Conservation (phyloP, 2,797 vertebrate species). For the Urosaurus nigricauda region DNA sequence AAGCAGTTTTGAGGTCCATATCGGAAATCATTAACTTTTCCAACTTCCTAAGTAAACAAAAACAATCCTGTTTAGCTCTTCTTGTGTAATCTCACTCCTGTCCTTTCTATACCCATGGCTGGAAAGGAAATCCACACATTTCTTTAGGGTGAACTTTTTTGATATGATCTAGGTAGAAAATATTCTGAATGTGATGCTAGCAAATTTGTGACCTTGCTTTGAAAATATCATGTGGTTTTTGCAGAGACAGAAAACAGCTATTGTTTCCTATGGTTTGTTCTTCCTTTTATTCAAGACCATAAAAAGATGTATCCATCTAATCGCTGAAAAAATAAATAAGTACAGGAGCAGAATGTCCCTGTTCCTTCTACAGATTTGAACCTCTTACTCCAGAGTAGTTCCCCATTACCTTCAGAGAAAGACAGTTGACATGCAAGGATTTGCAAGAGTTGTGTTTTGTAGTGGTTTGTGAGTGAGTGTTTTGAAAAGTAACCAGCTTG, state of each 20-base stretch:
- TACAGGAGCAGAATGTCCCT: not conserved
- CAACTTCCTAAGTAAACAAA: slow-evolving; percentile 55
- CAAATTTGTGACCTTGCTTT: slow-evolving; percentile 11
- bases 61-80: slow-evolving; percentile 26
- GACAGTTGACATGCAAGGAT: not conserved
- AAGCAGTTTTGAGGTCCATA: slow-evolving; percentile 41
- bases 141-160: slow-evolving; percentile 41
- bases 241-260: not conserved
- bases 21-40: slow-evolving; percentile 79
- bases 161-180: slow-evolving; percentile 51
- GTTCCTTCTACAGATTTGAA: not conserved
- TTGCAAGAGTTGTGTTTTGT: not conserved
- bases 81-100: slow-evolving; percentile 60
- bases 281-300: slow-evolving; percentile 17
- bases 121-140: slow-evolving; percentile 64
- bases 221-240: slow-evolving; percentile 17
- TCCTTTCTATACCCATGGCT: slow-evolving; percentile 46
- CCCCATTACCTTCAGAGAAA: not conserved
- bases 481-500: not conserved
- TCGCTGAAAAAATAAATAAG: not conserved
- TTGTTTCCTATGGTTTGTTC: slow-evolving; percentile 16
- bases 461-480: too few relatives aligned
- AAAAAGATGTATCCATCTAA: not conserved
- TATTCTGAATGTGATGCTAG: not conserved
- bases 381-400: not conserved